Evolutionary conservation across 64 coral and sea anemone species (phyloP), one percentile per base, ranked within the genome.

Genomic region (Montipora foliosa): DNA sequence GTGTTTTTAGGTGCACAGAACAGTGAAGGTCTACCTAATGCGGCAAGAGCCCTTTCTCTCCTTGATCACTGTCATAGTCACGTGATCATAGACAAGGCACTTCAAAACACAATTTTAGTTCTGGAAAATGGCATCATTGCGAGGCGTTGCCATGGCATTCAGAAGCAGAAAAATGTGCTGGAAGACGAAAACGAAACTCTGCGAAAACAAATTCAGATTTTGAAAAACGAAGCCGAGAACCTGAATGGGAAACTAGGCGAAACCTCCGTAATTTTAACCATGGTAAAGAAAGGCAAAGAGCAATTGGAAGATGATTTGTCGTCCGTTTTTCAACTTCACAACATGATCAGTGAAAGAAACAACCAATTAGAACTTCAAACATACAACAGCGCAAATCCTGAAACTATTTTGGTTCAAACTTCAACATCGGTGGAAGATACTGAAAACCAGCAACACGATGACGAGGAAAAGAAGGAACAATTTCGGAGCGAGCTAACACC

Each of bases 291-390:
- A 2, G 83, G 84, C 22, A 98, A 95, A 45, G 74, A 81, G 66
- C 17, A 46, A 46, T 59, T 98, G 7, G 96, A 98, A 87, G 88
- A 92, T 80, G 96, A 95, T 71, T 49, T 98, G 49, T 98, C 89
- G 4, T 95, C 96, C 0, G 87, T 98, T 13, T 98, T 98, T 70
- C 96, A 98, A 60, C 78, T 98, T 49, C 88, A 95, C 80, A 98
- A 89, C 74, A 98, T 98, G 96, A 79, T 66, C 73, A 55, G 17
- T 45, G 75, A 93, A 49, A 21, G 51, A 5, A 19, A 77, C 8
- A 14, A 46, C 6, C 78, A 67, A 60, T 29, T 60, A 14, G n/a
- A 55, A 21, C 3, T 47, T 29, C 47, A 44, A 53, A 67, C 49
- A 45, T 70, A 82, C 57, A 79, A 13, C 6, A 89, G 25, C 72